Conservation (phyloP, 2,797 vertebrate species). For the Gymnocypris eckloni region DNA sequence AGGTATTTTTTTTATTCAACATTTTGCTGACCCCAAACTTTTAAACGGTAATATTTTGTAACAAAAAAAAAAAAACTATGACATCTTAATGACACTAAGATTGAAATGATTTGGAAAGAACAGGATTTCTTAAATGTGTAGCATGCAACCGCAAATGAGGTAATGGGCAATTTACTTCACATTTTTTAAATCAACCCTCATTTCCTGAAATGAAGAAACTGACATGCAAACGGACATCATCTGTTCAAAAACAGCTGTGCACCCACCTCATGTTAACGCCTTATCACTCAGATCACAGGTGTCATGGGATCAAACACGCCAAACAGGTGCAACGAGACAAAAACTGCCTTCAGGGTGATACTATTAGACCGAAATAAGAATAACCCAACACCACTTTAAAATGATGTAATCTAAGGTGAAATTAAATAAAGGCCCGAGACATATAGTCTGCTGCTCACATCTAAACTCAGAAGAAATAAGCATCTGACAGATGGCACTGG, state of each 20-base stretch:
- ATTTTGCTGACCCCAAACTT: neutral
- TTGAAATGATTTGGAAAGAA: neutral
- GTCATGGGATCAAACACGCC: neutral
- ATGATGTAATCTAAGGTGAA: slow-evolving; percentile 12
- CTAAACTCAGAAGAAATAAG: slow-evolving; percentile 51
- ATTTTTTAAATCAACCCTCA: neutral
- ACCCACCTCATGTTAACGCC: neutral
- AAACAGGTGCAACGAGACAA: slow-evolving; percentile 26
- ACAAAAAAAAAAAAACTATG: neutral
- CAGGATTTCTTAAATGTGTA: neutral
- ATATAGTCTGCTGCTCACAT: slow-evolving; percentile 29
- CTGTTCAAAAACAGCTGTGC: neutral
- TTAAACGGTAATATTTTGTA: neutral
- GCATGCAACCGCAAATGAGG: neutral
- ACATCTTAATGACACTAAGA: neutral
- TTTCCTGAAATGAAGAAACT: slow-evolving; percentile 13
- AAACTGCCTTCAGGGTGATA: neutral
- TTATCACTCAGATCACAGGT: neutral
- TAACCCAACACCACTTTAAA: slow-evolving; percentile 26
- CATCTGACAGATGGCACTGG: slow-evolving; percentile 55
- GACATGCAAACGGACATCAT: slow-evolving; percentile 9
- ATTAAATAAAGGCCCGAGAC: slow-evolving; percentile 29
- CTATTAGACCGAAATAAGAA: slow-evolving; percentile 8
- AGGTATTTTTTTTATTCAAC: neutral
- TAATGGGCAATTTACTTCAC: neutral